phyloP scores from a whole-genome alignment of 2,797 vertebrate species.

The Sebastes matsubarae region DNA sequence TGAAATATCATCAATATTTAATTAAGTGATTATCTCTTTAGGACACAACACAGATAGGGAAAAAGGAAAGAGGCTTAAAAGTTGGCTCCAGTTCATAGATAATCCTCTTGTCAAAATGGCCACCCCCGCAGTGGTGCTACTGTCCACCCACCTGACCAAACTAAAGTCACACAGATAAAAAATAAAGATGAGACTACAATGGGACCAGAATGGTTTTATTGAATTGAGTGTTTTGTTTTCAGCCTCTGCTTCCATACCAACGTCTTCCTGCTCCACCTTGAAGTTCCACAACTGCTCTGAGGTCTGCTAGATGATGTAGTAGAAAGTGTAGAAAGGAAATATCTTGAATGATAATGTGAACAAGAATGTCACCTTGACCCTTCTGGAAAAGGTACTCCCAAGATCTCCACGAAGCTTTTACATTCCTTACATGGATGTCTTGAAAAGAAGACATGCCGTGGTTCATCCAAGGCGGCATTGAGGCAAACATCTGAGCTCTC shows the following conservation, averaged over 20 bases:
- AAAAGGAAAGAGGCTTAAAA: conserved; percentile 70
- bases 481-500: background rate
- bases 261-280: background rate
- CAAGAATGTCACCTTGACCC: too few species aligned
- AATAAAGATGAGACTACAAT: background rate
- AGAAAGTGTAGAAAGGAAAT: background rate
- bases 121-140: conserved; percentile 24
- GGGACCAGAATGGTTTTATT: background rate
- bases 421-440: background rate
- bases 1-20: conserved; percentile 81
- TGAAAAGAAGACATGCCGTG: background rate
- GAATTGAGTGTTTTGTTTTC: background rate
- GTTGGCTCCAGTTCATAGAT: conserved; percentile 59
- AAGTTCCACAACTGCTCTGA: background rate
- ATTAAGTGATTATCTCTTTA: conserved; percentile 75
- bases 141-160: conserved; percentile 56
- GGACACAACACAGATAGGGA: conserved; percentile 68
- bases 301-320: background rate
- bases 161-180: conserved; percentile 18
- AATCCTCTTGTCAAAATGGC: conserved; percentile 72
- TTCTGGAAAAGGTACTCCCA: background rate
- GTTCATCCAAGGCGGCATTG: background rate
- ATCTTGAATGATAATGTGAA: background rate
- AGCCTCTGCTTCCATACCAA: background rate
- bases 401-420: background rate